Conservation (phyloP, 2,113 vertebrate genomes). For the Barnardius zonarius region DNA sequence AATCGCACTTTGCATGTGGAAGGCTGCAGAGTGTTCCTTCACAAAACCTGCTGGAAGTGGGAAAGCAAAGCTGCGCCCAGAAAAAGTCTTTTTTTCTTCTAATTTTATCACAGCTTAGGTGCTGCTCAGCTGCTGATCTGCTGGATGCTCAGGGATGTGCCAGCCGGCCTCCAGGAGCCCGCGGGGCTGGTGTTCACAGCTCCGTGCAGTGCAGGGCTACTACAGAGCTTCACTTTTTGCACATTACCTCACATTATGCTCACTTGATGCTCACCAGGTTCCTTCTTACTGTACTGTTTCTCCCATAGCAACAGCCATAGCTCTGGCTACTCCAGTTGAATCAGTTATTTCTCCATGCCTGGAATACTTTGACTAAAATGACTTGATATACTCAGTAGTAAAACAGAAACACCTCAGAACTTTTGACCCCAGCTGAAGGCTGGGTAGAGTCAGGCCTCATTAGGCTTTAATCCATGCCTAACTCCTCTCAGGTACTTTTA, state of each 20-base stretch:
- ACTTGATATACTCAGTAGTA: neutral
- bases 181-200: fast-evolving
- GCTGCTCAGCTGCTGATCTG: neutral
- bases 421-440: neutral
- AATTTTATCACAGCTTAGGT: neutral
- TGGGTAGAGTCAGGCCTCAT: neutral
- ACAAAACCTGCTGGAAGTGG: neutral
- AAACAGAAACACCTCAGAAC: neutral
- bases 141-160: neutral
- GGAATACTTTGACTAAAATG: neutral
- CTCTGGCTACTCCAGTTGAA: neutral
- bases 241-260: fast-evolving
- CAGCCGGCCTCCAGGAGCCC: fast-evolving
- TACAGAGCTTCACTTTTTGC: neutral
- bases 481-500: neutral
- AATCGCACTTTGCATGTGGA: neutral
- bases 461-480: neutral
- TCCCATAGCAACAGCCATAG: constrained; percentile 6
- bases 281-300: neutral
- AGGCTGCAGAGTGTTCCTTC: neutral
- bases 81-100: neutral
- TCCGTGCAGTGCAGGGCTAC: neutral
- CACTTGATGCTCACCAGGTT: neutral
- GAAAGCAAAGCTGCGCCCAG: neutral
- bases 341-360: neutral